Evolutionary conservation across 1,140 invertebrate species (phyloP), one percentile per base, ranked within the genome.

Genomic region (Calosoma granatense): DNA sequence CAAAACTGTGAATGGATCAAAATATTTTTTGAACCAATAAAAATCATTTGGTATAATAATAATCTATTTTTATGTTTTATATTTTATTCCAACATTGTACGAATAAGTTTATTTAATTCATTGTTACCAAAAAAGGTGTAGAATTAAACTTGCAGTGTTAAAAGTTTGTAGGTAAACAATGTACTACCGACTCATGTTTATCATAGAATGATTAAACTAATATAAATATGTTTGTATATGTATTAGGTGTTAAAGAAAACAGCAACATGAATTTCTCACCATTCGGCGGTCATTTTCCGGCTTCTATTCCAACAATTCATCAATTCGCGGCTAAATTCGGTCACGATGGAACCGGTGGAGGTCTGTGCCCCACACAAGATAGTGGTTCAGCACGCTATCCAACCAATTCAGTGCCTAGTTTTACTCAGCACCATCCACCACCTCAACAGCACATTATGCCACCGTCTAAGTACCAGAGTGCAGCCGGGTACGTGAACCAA

Each of bases 241-340:
- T 36, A 36, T 9, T 12, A 47, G 41, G 41, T 47, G 4, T 47
- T 47, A 54, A 36, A 51, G 20, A 55, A 39, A 17, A 26, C n/a
- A n/a, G n/a, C 22, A 64, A 43, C 51, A 83, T 83, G 81, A 83
- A 82, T 76, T 83, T 83, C 67, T 76, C 81, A 66, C 79, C 79
- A 60, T 83, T 82, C 66, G 80, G 79, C 66, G 76, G 79, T 61
- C 81, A 81, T 60, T 82, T 83, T 71, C 77, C 80, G 57, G 74
- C 78, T 61, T 74, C 78, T 36, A 80, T 82, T 66, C 79, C 80
- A 51, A 77, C 78, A 56, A 82, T 83, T 59, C 81, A 82, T 70
- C 81, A 83, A 64, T 82, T 82, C 63, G 75, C 79, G 1, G 74
- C 73, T 17, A 75, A 75, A 64, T 73, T 75, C 56, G 56, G 74